Conservation (phyloP, 2,797 vertebrate genomes). For the Anabas testudineus region DNA sequence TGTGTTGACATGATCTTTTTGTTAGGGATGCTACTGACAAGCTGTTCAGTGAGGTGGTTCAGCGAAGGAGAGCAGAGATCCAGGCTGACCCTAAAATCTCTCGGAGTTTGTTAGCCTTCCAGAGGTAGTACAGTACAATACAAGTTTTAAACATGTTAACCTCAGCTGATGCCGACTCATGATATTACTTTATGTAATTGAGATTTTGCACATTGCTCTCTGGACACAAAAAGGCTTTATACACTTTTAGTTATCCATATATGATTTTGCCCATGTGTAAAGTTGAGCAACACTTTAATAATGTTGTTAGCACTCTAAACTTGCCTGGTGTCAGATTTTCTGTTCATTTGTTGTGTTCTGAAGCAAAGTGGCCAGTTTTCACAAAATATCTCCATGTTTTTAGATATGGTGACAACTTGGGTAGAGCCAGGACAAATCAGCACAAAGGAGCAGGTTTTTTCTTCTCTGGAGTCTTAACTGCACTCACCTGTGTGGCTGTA, state of each 20-base stretch:
- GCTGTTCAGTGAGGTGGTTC: constrained; percentile 87
- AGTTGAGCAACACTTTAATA: background rate
- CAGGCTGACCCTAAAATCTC: constrained; percentile 83
- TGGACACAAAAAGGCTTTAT: background rate
- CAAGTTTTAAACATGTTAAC: background rate
- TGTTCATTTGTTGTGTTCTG: background rate
- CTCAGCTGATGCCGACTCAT: no score
- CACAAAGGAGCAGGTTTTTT: constrained; percentile 88
- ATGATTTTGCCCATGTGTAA: background rate
- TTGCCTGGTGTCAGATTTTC: background rate
- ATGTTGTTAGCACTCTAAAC: background rate
- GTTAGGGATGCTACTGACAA: constrained; percentile 92
- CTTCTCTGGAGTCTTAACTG: constrained; percentile 93
- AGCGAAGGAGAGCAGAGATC: constrained; percentile 87
- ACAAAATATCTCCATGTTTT: constrained; percentile 19
- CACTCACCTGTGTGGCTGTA: constrained; percentile 87
- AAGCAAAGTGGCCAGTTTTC: background rate
- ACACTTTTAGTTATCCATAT: background rate
- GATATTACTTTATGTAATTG: no score
- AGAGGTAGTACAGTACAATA: constrained; percentile 76
- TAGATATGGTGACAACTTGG: constrained; percentile 84
- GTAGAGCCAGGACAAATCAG: constrained; percentile 73
- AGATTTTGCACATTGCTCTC: no score
- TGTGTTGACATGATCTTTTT: background rate
- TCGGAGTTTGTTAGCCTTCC: constrained; percentile 88